Evolutionary conservation across 2,797 vertebrate species (phyloP).

Genomic region (Acanthurus tractus): DNA sequence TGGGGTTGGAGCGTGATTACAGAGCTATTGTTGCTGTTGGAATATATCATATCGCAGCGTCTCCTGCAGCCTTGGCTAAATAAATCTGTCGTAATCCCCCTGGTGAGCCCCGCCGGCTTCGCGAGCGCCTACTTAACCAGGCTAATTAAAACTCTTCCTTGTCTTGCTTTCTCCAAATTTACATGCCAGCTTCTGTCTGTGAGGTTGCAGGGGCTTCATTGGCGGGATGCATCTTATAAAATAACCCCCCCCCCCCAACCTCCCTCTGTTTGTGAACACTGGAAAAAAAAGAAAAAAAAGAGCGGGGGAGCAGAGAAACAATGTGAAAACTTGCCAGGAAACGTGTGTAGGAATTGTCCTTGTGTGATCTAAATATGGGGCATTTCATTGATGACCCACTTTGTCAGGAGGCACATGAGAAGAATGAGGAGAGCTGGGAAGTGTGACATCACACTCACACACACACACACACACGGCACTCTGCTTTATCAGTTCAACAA

Average conservation of each 20-base stretch:
- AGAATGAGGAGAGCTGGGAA: constrained; percentile 49
- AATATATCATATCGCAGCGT: constrained; percentile 84
- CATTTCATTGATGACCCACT: constrained; percentile 84
- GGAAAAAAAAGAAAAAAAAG: not conserved
- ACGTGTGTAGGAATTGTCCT: constrained; percentile 45
- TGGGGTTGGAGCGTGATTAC: constrained; percentile 80
- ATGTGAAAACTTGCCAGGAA: constrained; percentile 53
- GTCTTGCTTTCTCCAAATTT: constrained; percentile 79
- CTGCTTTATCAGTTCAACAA: constrained; percentile 79
- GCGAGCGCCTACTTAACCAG: constrained; percentile 79
- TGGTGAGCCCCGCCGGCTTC: constrained; percentile 76
- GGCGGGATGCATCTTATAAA: constrained; percentile 52
- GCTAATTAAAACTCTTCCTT: constrained; percentile 87
- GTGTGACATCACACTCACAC: constrained; percentile 36
- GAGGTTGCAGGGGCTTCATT: constrained; percentile 61
- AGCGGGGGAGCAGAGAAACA: constrained; percentile 25
- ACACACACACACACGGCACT: constrained; percentile 32
- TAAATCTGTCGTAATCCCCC: constrained; percentile 86
- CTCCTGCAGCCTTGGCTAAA: constrained; percentile 83
- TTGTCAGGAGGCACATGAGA: constrained; percentile 70
- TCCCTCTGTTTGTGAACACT: not conserved
- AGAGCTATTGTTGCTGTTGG: constrained; percentile 83
- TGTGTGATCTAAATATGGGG: constrained; percentile 73
- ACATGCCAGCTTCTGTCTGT: constrained; percentile 72
- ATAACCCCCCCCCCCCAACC: constrained; percentile 12